Conservation (phyloP, 2,888 invertebrate species). For the Dryobotodes eremita region DNA sequence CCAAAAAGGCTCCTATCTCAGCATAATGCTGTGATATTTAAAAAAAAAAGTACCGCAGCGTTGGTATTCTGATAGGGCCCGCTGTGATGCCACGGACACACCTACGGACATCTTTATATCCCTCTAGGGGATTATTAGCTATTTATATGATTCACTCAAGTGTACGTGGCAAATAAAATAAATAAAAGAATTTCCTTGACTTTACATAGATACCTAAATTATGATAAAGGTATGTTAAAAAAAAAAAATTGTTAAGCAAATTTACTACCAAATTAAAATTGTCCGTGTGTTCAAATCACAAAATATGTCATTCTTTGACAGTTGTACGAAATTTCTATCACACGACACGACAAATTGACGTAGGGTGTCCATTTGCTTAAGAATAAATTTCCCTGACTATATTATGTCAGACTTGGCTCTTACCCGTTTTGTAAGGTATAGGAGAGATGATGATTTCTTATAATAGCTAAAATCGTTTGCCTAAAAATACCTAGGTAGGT, state of each 20-base stretch:
- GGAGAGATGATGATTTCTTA: not conserved
- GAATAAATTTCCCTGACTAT: not conserved
- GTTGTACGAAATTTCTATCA: not conserved
- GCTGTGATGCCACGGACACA: too few relatives aligned
- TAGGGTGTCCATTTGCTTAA: not conserved
- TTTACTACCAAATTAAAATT: not conserved
- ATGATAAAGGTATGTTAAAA: not conserved
- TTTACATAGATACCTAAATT: too few relatives aligned
- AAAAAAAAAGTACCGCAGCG: too few relatives aligned
- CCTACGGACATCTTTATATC: too few relatives aligned
- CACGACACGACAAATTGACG: not conserved
- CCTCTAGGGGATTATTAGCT: too few relatives aligned
- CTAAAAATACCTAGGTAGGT: not conserved
- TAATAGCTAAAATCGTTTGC: not conserved
- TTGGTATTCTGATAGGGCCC: too few relatives aligned
- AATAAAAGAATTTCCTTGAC: too few relatives aligned
- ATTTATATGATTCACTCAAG: too few relatives aligned
- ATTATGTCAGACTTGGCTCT: not conserved
- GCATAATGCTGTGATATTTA: too few relatives aligned
- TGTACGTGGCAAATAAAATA: not conserved
- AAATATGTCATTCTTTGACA: not conserved
- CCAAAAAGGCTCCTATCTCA: too few relatives aligned
- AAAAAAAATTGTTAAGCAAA: too few relatives aligned
- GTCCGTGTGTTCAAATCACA: not conserved
- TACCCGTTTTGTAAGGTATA: not conserved